Percentiles rank a stretch among this genome's conserved stretches.
Evolutionary conservation across 2,797 vertebrate genomes (phyloP).

Genomic region (Acanthurus lineatus): DNA sequence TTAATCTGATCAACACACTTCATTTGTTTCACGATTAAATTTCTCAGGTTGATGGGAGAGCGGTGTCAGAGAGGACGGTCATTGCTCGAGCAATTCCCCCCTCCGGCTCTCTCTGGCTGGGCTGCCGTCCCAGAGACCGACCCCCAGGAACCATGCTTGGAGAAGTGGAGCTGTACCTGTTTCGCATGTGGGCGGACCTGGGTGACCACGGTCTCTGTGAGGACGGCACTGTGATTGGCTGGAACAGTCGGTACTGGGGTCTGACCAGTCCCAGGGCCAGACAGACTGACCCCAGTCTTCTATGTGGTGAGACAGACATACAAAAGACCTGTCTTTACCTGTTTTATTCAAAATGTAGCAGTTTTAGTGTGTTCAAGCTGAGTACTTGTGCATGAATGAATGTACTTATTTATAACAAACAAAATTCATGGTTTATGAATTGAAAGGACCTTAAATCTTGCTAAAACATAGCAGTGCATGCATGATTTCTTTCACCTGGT

Average conservation of each 20-base stretch:
- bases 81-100: slow-evolving; percentile 71
- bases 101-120: slow-evolving; percentile 77
- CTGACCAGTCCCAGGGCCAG: slow-evolving; percentile 66
- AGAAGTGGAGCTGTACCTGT: slow-evolving; percentile 84
- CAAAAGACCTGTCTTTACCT: neutral
- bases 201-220: slow-evolving; percentile 71
- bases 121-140: slow-evolving; percentile 69
- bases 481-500: no score
- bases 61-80: slow-evolving; percentile 66
- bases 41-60: slow-evolving; percentile 62
- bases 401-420: no score
- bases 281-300: slow-evolving; percentile 68
- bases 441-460: neutral
- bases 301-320: slow-evolving; percentile 72
- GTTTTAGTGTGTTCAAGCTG: neutral
- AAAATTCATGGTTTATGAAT: neutral
- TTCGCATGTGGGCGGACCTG: slow-evolving; percentile 83
- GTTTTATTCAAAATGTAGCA: neutral
- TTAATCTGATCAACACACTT: no score
- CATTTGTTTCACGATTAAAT: neutral
- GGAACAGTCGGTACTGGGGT: slow-evolving; percentile 79
- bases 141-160: slow-evolving; percentile 4
- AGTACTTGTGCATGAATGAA: neutral
- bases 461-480: neutral
- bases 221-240: slow-evolving; percentile 82